phyloP scores from a whole-genome alignment of 2,113 vertebrate species.

The Colaptes auratus region DNA sequence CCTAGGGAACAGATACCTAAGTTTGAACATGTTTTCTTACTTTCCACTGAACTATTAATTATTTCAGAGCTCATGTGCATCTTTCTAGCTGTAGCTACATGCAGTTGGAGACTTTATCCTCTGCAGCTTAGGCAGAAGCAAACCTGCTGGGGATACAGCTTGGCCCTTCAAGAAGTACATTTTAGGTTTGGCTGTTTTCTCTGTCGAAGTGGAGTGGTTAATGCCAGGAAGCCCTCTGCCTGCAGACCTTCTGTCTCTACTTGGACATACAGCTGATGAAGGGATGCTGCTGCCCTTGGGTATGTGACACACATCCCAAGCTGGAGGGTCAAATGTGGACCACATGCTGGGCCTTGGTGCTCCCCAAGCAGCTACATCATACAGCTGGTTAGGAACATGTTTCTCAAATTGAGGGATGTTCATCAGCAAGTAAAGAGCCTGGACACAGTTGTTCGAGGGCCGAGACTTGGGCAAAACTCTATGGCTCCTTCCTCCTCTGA shows the following conservation, averaged over 20 bases:
- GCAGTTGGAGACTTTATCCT: background rate
- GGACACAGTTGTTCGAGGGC: background rate
- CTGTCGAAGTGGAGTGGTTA: background rate
- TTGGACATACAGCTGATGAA: fast-evolving
- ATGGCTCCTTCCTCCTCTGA: background rate
- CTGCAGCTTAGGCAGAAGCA: background rate
- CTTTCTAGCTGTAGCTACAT: background rate
- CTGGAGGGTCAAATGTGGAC: background rate
- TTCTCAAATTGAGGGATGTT: background rate
- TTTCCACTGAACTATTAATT: background rate
- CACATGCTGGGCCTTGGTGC: background rate
- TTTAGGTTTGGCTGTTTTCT: background rate
- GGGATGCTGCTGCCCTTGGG: background rate
- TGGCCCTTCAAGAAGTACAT: background rate
- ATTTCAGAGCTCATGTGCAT: background rate
- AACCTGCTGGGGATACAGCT: background rate
- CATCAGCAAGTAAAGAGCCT: background rate
- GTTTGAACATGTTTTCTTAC: background rate
- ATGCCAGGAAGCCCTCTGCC: background rate
- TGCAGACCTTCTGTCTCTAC: background rate
- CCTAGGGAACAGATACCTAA: background rate
- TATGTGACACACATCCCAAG: fast-evolving
- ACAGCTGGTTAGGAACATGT: fast-evolving
- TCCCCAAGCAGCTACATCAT: fast-evolving
- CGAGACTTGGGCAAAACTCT: background rate